Evolutionary conservation across 2,888 invertebrate species (phyloP), one percentile per base, ranked within the genome.

Genomic region (Heliconius hortense): DNA sequence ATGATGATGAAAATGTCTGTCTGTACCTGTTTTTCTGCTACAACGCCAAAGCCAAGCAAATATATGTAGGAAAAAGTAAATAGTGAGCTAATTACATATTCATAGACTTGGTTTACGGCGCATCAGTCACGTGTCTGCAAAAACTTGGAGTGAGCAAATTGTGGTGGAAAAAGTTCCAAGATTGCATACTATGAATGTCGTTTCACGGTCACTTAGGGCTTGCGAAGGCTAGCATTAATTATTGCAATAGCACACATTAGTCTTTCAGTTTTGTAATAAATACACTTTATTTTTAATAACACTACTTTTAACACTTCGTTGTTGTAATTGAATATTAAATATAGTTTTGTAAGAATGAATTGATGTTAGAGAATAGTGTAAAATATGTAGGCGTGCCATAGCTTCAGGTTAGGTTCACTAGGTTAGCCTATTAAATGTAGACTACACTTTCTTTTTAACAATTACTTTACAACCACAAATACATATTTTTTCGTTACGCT

Each of bases 141-240:
- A 82, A 86, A 85, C 82, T 83, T 82, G 35, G 56, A 72, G 35
- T 69, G 75, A 73, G 73, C 75, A 73, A 78, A 71, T 63, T 68
- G 48, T 31, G 59, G 48, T 53, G 70, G 73, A 77, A 75, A 79
- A 77, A 76, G 67, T 35, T 66, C 28, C 39, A 70, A 60, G 53
- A 75, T 76, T 74, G 72, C 79, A 79, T 75, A 79, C 82, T 79
- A 80, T 82, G 82, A 86, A 87, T 88, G 88, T 88, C 88, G 87
- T 90, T 90, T 88, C 88, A 90, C 89, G 91, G 90, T 89, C 88
- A 81, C 85, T 89, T 85, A 83, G 81, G 81, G 81, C 78, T 78
- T 76, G 79, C 78, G 74, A 74, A 76, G 77, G 79, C 76, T 78
- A 73, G 74, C 76, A 78, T 76, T 77, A 72, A 78, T 76, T 76